Conservation (phyloP, 2,797 vertebrate genomes). For the Ctenochaetus hawaiiensis region DNA sequence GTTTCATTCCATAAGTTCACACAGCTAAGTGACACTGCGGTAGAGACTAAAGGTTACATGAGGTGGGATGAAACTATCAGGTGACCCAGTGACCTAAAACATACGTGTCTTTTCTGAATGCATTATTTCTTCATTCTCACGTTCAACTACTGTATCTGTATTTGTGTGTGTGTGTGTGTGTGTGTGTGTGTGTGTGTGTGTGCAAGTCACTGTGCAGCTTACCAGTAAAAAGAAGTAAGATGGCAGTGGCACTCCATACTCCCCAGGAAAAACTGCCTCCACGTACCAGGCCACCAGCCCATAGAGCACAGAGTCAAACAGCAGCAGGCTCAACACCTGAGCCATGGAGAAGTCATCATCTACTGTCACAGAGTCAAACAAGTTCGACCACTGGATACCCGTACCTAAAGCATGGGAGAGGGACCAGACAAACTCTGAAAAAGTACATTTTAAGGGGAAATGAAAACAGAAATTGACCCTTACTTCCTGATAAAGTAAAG, state of each 20-base stretch:
- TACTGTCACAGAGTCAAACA: conserved; percentile 93
- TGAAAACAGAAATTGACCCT: not conserved
- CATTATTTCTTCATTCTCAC: not conserved
- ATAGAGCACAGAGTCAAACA: conserved; percentile 91
- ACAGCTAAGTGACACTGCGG: not conserved
- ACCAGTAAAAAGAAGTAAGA: conserved; percentile 97
- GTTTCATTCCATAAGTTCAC: not conserved
- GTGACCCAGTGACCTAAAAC: not conserved
- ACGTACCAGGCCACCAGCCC: conserved; percentile 94
- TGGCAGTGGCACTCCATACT: conserved; percentile 94
- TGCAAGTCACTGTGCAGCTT: conserved; percentile 63
- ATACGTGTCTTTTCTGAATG: not conserved
- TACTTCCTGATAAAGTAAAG: not conserved
- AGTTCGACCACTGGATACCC: conserved; percentile 93
- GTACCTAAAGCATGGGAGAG: conserved; percentile 81
- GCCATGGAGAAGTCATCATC: conserved; percentile 95
- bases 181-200: not conserved
- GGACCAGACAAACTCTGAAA: not conserved
- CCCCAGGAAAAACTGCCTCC: conserved; percentile 95
- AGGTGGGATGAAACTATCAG: not conserved
- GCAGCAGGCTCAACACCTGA: conserved; percentile 93
- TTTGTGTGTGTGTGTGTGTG: not conserved
- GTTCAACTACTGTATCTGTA: not conserved
- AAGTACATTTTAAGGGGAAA: not conserved
- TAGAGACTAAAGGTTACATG: not conserved